Evolutionary conservation across 2,113 vertebrate genomes (phyloP).

Genomic region (Notothenia coriiceps): DNA sequence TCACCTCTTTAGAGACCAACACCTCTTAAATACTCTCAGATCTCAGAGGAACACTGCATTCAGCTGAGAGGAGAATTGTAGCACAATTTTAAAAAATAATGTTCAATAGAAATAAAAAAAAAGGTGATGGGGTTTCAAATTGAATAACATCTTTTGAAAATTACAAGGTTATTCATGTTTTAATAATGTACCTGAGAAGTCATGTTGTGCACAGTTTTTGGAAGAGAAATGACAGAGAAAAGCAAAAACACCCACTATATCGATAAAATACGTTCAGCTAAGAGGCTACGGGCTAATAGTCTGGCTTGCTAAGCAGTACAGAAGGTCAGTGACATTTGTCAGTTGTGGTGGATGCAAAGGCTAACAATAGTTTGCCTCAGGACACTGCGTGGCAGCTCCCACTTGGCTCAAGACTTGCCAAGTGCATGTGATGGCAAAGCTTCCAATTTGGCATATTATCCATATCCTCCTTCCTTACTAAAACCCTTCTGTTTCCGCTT

Average conservation of each 20-base stretch:
- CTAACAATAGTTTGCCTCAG: conserved; percentile 36
- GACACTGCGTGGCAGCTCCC: conserved; percentile 16
- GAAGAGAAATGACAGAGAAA: conserved; percentile 3
- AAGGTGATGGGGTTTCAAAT: neutral
- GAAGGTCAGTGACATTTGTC: conserved; percentile 36
- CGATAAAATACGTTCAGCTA: neutral
- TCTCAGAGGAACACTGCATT: neutral
- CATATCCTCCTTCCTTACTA: neutral
- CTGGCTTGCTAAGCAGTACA: neutral
- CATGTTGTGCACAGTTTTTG: neutral
- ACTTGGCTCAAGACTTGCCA: conserved; percentile 26
- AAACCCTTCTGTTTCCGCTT: neutral
- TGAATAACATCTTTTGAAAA: conserved; percentile 21
- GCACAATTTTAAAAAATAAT: neutral
- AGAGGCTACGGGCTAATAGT: neutral
- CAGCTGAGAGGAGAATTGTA: neutral
- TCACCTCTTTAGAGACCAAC: neutral
- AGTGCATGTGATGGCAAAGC: conserved; percentile 31
- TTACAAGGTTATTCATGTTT: conserved; percentile 5
- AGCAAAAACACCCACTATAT: neutral
- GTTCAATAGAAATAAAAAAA: neutral
- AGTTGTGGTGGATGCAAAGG: conserved; percentile 26
- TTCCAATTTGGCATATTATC: conserved; percentile 13
- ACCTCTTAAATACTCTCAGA: neutral
- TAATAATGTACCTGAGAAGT: neutral